Evolutionary conservation across 1,140 invertebrate species (phyloP), one percentile per base, ranked within the genome.

Genomic region (Saccostrea cuccullata): DNA sequence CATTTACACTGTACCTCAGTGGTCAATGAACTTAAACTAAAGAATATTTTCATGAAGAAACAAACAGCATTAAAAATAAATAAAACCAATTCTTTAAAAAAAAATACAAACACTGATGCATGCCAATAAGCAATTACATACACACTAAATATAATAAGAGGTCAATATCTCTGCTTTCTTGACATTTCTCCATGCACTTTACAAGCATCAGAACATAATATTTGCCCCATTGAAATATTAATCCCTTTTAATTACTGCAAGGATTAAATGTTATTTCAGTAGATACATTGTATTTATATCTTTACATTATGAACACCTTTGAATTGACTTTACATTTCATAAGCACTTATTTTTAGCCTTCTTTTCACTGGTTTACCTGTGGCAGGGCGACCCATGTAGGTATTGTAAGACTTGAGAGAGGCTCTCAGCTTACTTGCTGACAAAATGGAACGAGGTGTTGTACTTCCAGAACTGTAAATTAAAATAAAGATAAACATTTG

Each of bases 351-450:
- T 6, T 47, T 9, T 47, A 6, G 47, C 1, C 47, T 3, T 8
- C 47, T 3, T 8, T 47, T 47, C 47, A 8, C 9, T 15, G 36
- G n/a, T 67, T 87, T 91, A 92, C 92, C 90, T 88, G 91, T 91
- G 5, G 84, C 84, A 36, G 92, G 91, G 86, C 92, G 88, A 40
- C 92, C 93, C 56, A 92, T 85, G 40, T 93, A 93, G 5, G 89
- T 82, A 40, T 84, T 92, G 6, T 88, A 83, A 36, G 93, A 93
- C 70, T 90, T 91, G n/a, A 93, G 85, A 23, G 93, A 93, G 20
- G 91, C 92, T 58, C 90, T 87, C 47, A 93, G 84, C 77, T 93
- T 93, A 47, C 90, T 88, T 13, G 91, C 89, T 36, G 93, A 93
- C 60, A 93, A 82, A 3, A 93, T 90, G 11, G 84, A 85, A 23